Evolutionary conservation across 2,888 invertebrate genomes (phyloP).

Genomic region (Lucinisca nassula): DNA sequence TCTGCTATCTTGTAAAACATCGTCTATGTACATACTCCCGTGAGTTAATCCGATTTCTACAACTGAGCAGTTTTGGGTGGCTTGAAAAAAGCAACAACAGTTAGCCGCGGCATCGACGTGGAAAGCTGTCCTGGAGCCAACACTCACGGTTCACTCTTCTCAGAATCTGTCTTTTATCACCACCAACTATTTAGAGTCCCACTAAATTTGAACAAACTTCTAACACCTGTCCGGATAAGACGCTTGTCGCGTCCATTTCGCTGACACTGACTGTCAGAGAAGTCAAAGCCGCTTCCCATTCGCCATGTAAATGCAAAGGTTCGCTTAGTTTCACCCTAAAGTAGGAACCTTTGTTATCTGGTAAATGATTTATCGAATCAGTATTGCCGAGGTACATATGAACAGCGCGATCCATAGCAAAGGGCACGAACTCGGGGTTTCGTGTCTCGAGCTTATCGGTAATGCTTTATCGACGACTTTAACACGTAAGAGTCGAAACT

Average conservation of each 20-base stretch:
- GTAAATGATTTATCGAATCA: not conserved
- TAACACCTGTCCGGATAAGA: not conserved
- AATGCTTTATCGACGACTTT: not conserved
- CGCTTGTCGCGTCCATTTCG: not conserved
- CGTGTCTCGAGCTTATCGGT: not conserved
- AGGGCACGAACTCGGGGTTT: no score
- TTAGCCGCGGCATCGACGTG: not conserved
- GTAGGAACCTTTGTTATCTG: not conserved
- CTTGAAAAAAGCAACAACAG: not conserved
- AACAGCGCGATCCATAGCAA: not conserved
- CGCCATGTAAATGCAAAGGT: not conserved
- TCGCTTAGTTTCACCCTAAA: not conserved
- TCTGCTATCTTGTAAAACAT: not conserved
- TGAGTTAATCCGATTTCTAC: not conserved
- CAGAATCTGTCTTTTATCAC: not conserved
- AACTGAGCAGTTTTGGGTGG: not conserved
- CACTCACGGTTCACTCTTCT: not conserved
- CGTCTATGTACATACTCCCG: not conserved
- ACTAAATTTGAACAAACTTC: not conserved
- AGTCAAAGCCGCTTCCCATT: not conserved
- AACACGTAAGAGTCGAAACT: not conserved
- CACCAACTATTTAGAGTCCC: not conserved
- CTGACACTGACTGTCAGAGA: not conserved
- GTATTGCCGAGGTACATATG: not conserved
- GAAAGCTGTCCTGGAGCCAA: not conserved